A percentile compares a stretch with the other conserved stretches of the same genome.
These are phyloP conservation scores for Paracentrotus lividus DNA, from an alignment of 53 echinoderm and acorn worm genomes.

Conservation along the genomic window DNA sequence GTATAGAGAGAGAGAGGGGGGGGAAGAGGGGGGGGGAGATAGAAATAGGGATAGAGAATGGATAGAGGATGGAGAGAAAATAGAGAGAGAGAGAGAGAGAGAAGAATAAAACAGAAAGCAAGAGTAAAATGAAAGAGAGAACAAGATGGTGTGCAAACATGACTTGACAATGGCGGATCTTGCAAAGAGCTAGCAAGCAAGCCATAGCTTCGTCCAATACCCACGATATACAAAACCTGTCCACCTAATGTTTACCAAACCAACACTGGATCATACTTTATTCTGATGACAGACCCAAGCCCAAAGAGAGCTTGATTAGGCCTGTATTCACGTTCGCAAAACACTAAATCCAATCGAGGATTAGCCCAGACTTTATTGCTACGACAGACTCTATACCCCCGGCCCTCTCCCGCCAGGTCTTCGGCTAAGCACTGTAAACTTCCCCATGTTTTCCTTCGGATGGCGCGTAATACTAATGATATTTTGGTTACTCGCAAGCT, in stretches of 20 bases:
- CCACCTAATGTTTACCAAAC: constrained; percentile 42
- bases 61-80: background rate
- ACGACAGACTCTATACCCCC: background rate
- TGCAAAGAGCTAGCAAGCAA: background rate
- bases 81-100: too few relatives aligned
- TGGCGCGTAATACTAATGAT: constrained; percentile 49
- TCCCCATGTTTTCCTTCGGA: constrained; percentile 20
- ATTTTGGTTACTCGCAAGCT: constrained; percentile 19
- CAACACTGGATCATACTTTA: constrained; percentile 47
- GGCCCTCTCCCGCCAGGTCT: background rate
- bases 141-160: background rate
- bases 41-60: background rate
- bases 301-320: background rate
- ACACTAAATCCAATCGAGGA: background rate
- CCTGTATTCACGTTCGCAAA: constrained; percentile 33
- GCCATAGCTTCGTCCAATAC: background rate
- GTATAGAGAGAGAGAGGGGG: background rate
- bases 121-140: background rate
- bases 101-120: background rate
- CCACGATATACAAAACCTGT: constrained; percentile 9
- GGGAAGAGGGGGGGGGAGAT: background rate
- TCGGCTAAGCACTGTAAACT: background rate
- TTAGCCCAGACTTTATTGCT: constrained; percentile 29
- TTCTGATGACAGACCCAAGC: constrained; percentile 8
- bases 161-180: background rate